phyloP scores from a whole-genome alignment of 2,888 invertebrate genomes.

The Deroplatys truncata region DNA sequence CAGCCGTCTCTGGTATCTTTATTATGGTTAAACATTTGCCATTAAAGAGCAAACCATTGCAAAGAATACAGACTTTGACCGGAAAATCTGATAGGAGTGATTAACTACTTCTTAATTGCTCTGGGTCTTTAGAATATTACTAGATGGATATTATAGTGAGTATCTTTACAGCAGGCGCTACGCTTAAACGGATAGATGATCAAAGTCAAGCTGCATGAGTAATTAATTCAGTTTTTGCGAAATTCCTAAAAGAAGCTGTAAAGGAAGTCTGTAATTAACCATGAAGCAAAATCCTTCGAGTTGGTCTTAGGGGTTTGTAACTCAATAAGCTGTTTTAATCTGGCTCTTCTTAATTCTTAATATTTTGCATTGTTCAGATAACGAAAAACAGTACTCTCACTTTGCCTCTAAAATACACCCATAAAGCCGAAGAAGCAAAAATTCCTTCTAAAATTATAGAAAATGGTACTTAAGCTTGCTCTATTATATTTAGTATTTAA shows the following conservation, averaged over 20 bases:
- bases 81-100: neutral
- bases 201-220: neutral
- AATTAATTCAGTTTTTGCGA: neutral
- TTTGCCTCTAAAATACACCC: too few relatives aligned
- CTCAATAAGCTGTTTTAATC: too few relatives aligned
- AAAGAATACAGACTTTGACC: neutral
- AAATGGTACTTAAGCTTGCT: too few relatives aligned
- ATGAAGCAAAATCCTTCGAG: too few relatives aligned
- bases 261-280: neutral
- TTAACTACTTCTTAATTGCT: neutral
- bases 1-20: neutral
- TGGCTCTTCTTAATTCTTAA: too few relatives aligned
- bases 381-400: too few relatives aligned
- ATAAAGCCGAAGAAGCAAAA: too few relatives aligned
- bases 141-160: neutral
- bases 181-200: neutral
- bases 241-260: neutral
- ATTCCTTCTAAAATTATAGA: too few relatives aligned
- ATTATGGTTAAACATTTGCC: neutral
- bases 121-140: neutral
- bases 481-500: too few relatives aligned
- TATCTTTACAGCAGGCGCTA: neutral
- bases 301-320: too few relatives aligned
- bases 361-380: too few relatives aligned
- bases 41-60: neutral